These are phyloP conservation scores for Tauraco hartlaubi DNA, from an alignment of 2,797 vertebrate species.

Conservation along the genomic window DNA sequence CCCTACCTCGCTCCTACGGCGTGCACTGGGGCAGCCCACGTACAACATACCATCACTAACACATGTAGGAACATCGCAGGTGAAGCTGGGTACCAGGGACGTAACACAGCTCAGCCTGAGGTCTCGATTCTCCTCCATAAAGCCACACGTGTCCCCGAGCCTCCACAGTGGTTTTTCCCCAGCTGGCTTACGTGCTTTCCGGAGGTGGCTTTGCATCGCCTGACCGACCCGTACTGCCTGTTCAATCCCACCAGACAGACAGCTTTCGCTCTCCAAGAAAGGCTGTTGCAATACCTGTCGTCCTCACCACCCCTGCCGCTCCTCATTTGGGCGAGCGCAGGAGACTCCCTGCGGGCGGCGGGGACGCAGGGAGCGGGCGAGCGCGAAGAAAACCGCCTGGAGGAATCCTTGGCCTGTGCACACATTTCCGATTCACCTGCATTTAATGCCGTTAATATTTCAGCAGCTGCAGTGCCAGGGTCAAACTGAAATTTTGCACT, in stretches of 20 bases:
- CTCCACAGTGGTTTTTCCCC: fast-evolving
- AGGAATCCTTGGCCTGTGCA: slow-evolving; percentile 81
- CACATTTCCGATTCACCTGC: slow-evolving; percentile 86
- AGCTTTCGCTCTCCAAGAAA: slow-evolving; percentile 25
- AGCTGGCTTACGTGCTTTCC: background rate
- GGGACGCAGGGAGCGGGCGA: background rate
- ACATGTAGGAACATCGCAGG: fast-evolving
- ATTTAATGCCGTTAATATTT: slow-evolving; percentile 92
- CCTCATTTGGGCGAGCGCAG: slow-evolving; percentile 8
- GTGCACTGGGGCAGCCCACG: fast-evolving
- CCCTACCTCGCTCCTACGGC: fast-evolving
- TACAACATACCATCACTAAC: background rate
- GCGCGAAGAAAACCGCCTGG: slow-evolving; percentile 67
- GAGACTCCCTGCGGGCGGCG: background rate
- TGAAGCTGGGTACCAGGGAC: fast-evolving
- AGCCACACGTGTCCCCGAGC: background rate
- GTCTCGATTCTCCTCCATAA: background rate
- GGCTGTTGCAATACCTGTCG: background rate
- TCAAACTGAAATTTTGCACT: slow-evolving; percentile 85
- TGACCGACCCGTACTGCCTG: background rate
- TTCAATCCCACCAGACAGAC: slow-evolving; percentile 24
- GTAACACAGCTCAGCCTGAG: background rate
- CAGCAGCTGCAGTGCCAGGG: slow-evolving; percentile 83
- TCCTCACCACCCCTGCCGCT: slow-evolving; percentile 43
- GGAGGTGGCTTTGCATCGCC: background rate